Conservation (phyloP, 1,140 invertebrate species). For the Drosophila pallidifrons region DNA sequence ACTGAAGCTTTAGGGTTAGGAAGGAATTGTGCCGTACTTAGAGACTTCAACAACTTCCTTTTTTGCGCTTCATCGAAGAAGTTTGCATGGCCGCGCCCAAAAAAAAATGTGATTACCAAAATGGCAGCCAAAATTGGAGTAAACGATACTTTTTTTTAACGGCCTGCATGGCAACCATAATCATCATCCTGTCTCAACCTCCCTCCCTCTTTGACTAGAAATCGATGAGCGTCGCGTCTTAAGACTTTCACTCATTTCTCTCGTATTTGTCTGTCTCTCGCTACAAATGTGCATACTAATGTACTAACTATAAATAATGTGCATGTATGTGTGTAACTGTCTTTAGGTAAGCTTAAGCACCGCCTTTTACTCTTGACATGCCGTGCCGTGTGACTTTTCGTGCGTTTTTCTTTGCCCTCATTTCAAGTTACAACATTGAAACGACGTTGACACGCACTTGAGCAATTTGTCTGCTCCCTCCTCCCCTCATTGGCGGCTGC, state of each 20-base stretch:
- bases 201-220: slow-evolving; percentile 20
- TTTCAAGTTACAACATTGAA: slow-evolving; percentile 26
- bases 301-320: neutral
- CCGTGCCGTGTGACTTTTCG: slow-evolving; percentile 14
- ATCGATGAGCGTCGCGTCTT: slow-evolving; percentile 29
- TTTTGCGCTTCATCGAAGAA: neutral
- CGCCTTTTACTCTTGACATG: slow-evolving; percentile 28
- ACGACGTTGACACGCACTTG: slow-evolving; percentile 30
- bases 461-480: slow-evolving; percentile 22
- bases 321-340: neutral
- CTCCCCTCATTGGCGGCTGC: neutral
- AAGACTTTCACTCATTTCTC: slow-evolving; percentile 30
- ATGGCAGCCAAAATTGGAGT: slow-evolving; percentile 30
- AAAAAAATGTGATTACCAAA: neutral
- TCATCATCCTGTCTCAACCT: neutral
- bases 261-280: neutral
- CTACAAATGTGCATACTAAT: slow-evolving; percentile 1
- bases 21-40: neutral
- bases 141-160: slow-evolving; percentile 1
- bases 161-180: slow-evolving; percentile 13
- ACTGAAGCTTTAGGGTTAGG: slow-evolving; percentile 1
- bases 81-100: slow-evolving; percentile 16
- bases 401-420: slow-evolving; percentile 33
- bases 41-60: neutral
- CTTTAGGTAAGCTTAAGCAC: neutral